Evolutionary conservation across 2,113 vertebrate genomes (phyloP).

Genomic region (Callospermophilus lateralis): DNA sequence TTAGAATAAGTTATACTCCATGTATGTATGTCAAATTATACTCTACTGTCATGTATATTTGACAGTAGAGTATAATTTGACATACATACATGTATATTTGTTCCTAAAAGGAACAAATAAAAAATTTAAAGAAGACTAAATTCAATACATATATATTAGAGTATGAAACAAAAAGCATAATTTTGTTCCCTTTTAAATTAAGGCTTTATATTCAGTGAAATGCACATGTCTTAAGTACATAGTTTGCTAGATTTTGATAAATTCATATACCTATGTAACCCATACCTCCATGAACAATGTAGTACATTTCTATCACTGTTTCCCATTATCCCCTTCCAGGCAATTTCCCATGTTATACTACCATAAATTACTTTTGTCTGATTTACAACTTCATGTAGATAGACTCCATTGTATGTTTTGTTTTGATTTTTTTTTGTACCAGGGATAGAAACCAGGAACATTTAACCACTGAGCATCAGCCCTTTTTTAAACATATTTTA

Average conservation of each 20-base stretch:
- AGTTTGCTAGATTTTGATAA: neutral
- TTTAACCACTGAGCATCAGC: too few relatives aligned
- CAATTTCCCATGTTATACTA: conserved; percentile 5
- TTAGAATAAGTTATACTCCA: too few relatives aligned
- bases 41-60: too few relatives aligned
- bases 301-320: neutral
- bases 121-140: neutral
- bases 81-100: too few relatives aligned
- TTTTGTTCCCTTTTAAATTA: conserved; percentile 1
- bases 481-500: too few relatives aligned
- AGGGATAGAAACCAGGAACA: too few relatives aligned
- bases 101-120: too few relatives aligned
- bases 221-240: neutral
- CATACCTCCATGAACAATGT: neutral
- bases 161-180: neutral
- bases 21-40: too few relatives aligned
- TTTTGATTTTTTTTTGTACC: neutral
- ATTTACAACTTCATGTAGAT: neutral
- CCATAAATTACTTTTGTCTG: neutral
- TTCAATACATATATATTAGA: neutral
- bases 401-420: neutral
- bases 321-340: neutral
- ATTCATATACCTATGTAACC: neutral
- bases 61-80: too few relatives aligned
- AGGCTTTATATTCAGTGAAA: conserved; percentile 26